Conservation (phyloP, 2,888 invertebrate species). For the Melikaiella ostensackeni region DNA sequence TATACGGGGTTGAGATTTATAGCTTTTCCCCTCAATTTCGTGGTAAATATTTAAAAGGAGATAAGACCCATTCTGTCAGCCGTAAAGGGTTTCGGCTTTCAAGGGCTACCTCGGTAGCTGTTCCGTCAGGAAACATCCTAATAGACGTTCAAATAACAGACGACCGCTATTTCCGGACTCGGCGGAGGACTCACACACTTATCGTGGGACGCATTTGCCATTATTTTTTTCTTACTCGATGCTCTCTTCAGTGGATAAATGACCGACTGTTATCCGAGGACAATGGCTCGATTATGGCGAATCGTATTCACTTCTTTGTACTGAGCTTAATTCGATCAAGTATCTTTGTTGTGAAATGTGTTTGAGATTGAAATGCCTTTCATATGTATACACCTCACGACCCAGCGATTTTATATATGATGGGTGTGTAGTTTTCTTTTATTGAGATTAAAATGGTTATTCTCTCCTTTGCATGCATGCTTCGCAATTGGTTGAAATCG, state of each 20-base stretch:
- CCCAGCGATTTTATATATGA: constrained; percentile 23
- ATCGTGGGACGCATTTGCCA: constrained; percentile 19
- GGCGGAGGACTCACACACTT: background rate
- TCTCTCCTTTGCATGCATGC: constrained; percentile 16
- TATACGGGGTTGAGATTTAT: constrained; percentile 23
- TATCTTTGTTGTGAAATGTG: constrained; percentile 22
- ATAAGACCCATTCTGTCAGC: constrained; percentile 24
- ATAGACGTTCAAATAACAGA: constrained; percentile 30
- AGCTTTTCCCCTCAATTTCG: constrained; percentile 9
- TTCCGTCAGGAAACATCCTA: constrained; percentile 17
- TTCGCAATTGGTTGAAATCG: constrained; percentile 15
- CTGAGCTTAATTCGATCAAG: constrained; percentile 24
- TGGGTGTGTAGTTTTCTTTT: background rate
- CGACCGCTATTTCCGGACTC: constrained; percentile 14
- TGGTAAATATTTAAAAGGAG: constrained; percentile 29
- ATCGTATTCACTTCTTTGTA: constrained; percentile 29
- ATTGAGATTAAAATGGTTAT: constrained; percentile 12
- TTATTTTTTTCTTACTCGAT: constrained; percentile 17
- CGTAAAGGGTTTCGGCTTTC: constrained; percentile 3
- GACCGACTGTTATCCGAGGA: constrained; percentile 18
- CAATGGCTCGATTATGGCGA: constrained; percentile 38
- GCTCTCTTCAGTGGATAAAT: constrained; percentile 28
- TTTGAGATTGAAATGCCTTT: constrained; percentile 19
- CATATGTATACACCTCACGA: constrained; percentile 17
- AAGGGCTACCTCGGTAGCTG: background rate